Conservation (phyloP, 2,888 invertebrate species). For the Conomelus anceps region DNA sequence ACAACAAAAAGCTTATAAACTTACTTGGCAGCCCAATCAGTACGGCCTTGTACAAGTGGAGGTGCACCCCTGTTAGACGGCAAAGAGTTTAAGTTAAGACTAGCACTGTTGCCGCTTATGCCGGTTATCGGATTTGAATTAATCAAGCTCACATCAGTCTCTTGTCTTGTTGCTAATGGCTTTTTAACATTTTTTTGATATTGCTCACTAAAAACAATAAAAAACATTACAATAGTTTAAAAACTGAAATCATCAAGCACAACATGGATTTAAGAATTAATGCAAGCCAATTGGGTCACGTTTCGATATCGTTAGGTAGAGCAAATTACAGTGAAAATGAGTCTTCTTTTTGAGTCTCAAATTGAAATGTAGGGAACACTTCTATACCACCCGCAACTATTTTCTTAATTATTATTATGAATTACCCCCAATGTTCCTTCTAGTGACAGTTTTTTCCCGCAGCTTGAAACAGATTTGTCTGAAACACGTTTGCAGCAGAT, state of each 20-base stretch:
- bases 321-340: too few relatives aligned
- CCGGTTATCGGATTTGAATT: slow-evolving; percentile 29
- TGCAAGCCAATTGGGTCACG: too few relatives aligned
- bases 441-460: too few relatives aligned
- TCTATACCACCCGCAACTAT: too few relatives aligned
- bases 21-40: slow-evolving; percentile 80
- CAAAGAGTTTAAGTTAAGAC: slow-evolving; percentile 11
- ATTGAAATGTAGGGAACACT: too few relatives aligned
- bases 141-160: slow-evolving; percentile 17
- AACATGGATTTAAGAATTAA: not conserved
- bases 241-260: not conserved
- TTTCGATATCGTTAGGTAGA: too few relatives aligned
- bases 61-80: not conserved
- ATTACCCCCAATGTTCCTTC: too few relatives aligned
- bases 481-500: too few relatives aligned
- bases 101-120: slow-evolving; percentile 28
- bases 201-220: slow-evolving; percentile 30
- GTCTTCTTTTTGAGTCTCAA: too few relatives aligned
- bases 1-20: slow-evolving; percentile 12
- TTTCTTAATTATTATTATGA: too few relatives aligned
- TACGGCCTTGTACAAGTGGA: slow-evolving; percentile 49
- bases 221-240: not conserved
- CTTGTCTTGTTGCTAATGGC: slow-evolving; percentile 32
- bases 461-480: too few relatives aligned
- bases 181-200: slow-evolving; percentile 30